Conservation (phyloP, 2,113 vertebrate genomes). For the Tricholaema leucomelas region DNA sequence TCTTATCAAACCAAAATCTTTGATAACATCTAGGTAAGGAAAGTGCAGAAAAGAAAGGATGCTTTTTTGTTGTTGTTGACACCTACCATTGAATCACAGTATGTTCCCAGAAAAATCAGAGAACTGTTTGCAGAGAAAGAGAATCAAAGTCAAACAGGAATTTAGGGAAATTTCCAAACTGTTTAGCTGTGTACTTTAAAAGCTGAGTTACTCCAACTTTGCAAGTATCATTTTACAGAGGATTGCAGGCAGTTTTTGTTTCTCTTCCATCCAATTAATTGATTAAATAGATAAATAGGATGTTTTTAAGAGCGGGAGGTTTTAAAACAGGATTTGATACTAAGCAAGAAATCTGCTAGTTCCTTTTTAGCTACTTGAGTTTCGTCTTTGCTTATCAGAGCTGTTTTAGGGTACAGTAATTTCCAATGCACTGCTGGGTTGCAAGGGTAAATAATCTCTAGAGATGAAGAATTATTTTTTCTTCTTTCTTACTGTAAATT, state of each 20-base stretch:
- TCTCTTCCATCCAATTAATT: constrained; percentile 43
- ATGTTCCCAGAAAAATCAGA: neutral
- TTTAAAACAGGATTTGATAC: constrained; percentile 80
- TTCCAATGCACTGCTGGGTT: constrained; percentile 57
- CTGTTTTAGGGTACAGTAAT: constrained; percentile 66
- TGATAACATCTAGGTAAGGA: neutral
- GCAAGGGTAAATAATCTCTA: constrained; percentile 54
- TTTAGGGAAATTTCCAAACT: constrained; percentile 2
- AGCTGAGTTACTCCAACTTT: neutral
- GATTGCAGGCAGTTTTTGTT: neutral
- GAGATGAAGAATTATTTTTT: constrained; percentile 65
- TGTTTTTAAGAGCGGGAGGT: constrained; percentile 75
- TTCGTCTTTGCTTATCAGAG: constrained; percentile 70
- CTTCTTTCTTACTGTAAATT: constrained; percentile 72
- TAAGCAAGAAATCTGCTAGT: constrained; percentile 67
- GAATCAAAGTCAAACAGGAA: constrained; percentile 26
- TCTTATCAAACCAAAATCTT: neutral
- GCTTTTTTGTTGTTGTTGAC: neutral
- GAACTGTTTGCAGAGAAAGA: neutral
- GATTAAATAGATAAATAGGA: constrained; percentile 73
- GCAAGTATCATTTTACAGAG: neutral
- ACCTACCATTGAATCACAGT: neutral
- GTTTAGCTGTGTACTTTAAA: neutral
- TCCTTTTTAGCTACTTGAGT: constrained; percentile 76
- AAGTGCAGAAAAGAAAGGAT: neutral